phyloP scores from a whole-genome alignment of 1,140 invertebrate genomes.

The Lordiphosa clarofinis region DNA sequence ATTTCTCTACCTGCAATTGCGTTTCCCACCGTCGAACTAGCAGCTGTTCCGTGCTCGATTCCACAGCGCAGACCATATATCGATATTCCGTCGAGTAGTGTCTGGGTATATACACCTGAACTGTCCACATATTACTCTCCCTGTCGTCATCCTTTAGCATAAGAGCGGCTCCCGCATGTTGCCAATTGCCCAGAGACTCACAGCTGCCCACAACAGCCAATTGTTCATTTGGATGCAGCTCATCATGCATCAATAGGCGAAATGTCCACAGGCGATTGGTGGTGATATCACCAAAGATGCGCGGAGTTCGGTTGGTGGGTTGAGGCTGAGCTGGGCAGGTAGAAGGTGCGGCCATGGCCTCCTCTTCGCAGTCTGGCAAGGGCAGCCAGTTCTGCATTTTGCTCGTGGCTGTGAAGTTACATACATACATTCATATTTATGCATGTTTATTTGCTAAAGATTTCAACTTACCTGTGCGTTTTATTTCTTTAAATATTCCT shows the following conservation, averaged over 20 bases:
- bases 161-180: slow-evolving; percentile 79
- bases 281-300: slow-evolving; percentile 49
- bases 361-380: slow-evolving; percentile 19
- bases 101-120: slow-evolving; percentile 82
- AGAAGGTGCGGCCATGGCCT: slow-evolving; percentile 37
- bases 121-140: slow-evolving; percentile 81
- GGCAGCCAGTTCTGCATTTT: too few relatives aligned
- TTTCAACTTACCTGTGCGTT: too few relatives aligned
- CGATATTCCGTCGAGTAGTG: slow-evolving; percentile 87
- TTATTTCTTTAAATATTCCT: too few relatives aligned
- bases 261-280: slow-evolving; percentile 81
- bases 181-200: slow-evolving; percentile 80
- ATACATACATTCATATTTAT: too few relatives aligned
- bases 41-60: slow-evolving; percentile 81
- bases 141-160: slow-evolving; percentile 62
- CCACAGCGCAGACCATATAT: slow-evolving; percentile 87
- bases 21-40: slow-evolving; percentile 92
- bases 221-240: slow-evolving; percentile 71
- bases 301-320: slow-evolving; percentile 2
- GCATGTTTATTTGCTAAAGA: too few relatives aligned
- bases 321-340: slow-evolving; percentile 3
- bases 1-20: slow-evolving; percentile 82
- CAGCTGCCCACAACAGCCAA: slow-evolving; percentile 80
- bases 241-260: slow-evolving; percentile 57
- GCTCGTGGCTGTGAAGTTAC: too few relatives aligned